Percentiles rank a stretch among this genome's conserved stretches.
Conservation (phyloP, 2,888 invertebrate species). For the Erebia epiphron region DNA sequence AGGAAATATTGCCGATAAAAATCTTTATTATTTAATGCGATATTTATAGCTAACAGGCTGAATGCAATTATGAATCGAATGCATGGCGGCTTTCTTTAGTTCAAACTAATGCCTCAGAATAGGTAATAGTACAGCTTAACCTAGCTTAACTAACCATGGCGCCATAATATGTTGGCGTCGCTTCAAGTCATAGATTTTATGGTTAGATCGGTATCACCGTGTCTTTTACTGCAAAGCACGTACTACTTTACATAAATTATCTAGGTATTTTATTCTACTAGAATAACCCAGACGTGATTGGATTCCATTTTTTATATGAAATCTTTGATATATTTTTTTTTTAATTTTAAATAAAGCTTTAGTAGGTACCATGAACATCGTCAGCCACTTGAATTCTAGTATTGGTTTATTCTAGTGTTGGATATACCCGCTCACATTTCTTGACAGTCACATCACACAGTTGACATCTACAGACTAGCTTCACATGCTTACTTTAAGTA, state of each 20-base stretch:
- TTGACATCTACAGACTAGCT: no score
- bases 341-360: no score
- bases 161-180: conserved; percentile 13
- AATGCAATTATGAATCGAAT: not conserved
- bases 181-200: conserved; percentile 2
- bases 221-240: conserved; percentile 22
- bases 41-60: no score
- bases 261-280: conserved; percentile 1
- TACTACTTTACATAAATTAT: conserved; percentile 18
- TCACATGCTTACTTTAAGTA: no score
- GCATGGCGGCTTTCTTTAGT: not conserved
- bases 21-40: no score
- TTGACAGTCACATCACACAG: no score
- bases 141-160: conserved; percentile 14
- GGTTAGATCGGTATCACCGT: not conserved
- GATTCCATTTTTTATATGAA: conserved; percentile 1
- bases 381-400: no score
- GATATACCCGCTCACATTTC: no score
- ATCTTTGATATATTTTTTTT: not conserved
- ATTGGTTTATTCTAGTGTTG: no score
- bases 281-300: conserved; percentile 13
- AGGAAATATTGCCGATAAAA: no score
- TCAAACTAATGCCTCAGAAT: not conserved
- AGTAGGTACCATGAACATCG: no score
- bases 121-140: not conserved